Conservation (phyloP, 2,113 vertebrate genomes). For the Protobothrops flavoviridis region DNA sequence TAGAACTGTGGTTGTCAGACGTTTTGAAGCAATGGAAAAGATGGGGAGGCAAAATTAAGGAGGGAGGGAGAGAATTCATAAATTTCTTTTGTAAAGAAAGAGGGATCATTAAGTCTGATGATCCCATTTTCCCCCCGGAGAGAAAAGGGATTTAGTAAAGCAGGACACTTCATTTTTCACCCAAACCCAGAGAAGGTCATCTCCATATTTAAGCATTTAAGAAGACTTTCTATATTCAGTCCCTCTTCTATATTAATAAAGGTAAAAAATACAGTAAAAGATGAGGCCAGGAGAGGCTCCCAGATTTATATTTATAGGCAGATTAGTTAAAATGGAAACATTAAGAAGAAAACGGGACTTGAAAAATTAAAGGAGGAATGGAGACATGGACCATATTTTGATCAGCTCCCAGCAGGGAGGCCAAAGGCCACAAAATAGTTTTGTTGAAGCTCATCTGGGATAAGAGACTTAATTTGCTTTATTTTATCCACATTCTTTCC, state of each 20-base stretch:
- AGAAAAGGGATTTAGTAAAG: constrained; percentile 7
- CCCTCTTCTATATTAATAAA: constrained; percentile 35
- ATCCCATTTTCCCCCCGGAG: constrained; percentile 4
- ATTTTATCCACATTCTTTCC: background rate
- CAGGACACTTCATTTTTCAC: constrained; percentile 22
- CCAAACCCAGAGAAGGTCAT: constrained; percentile 16
- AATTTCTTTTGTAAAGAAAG: constrained; percentile 1
- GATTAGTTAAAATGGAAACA: constrained; percentile 12
- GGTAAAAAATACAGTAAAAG: constrained; percentile 10
- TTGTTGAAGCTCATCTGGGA: background rate
- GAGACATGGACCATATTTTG: background rate
- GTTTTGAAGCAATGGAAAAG: background rate
- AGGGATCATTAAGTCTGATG: constrained; percentile 6
- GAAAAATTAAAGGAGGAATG: background rate
- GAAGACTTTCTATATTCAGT: constrained; percentile 28
- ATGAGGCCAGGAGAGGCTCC: constrained; percentile 11
- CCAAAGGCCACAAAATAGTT: background rate
- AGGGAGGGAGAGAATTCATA: background rate
- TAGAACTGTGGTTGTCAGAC: background rate
- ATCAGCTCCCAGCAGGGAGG: background rate
- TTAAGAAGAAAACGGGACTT: constrained; percentile 3
- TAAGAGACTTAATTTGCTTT: background rate
- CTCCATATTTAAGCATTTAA: constrained; percentile 32
- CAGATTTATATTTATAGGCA: constrained; percentile 5
- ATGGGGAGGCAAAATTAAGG: background rate